Evolutionary conservation across 2,888 invertebrate species (phyloP), one percentile per base, ranked within the genome.

Genomic region (Agapostemon virescens): DNA sequence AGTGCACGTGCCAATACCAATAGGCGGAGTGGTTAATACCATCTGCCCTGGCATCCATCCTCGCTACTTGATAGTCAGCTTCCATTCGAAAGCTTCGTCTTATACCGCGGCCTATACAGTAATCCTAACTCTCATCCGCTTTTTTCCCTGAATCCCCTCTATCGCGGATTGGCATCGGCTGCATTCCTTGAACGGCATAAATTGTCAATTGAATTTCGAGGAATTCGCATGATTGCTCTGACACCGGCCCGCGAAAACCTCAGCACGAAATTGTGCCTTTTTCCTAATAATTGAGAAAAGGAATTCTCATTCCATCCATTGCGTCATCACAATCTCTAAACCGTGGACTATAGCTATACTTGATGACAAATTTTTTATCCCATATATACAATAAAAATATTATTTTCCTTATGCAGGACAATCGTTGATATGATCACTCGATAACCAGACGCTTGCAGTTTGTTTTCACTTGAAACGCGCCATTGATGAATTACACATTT

Each of bases 21-120:
- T 88, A 85, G 86, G 74, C 80, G 83, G 82, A 87, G 87, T 88
- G 86, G 87, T 88, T 88, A 88, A 86, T 88, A 88, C 87, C 84
- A 80, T 78, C 85, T 77, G 81, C 69, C 77, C 83, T 84, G 84
- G 88, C 89, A 88, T 88, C 87, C 68, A 88, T 88, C 83, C 85
- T 84, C 77, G 75, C 88, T 88, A 88, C 88, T 88, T 87, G 88
- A 88, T 88, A 88, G 88, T 88, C 88, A 85, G 85, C 77, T 84
- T 85, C 87, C 87, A 88, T 88, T 85, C 86, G 84, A 69, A 84
- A 74, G 77, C 80, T 82, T 82, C 82, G 82, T 84, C 85, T 85
- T 85, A 85, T 79, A 79, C 77, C 81, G 58, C 74, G 70, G 83
- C 72, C 75, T 69, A 69, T 78, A 79, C 84, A 42, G 80, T 81